Evolutionary conservation across 2,113 vertebrate species (phyloP).

Genomic region (Oncorhynchus tshawytscha): DNA sequence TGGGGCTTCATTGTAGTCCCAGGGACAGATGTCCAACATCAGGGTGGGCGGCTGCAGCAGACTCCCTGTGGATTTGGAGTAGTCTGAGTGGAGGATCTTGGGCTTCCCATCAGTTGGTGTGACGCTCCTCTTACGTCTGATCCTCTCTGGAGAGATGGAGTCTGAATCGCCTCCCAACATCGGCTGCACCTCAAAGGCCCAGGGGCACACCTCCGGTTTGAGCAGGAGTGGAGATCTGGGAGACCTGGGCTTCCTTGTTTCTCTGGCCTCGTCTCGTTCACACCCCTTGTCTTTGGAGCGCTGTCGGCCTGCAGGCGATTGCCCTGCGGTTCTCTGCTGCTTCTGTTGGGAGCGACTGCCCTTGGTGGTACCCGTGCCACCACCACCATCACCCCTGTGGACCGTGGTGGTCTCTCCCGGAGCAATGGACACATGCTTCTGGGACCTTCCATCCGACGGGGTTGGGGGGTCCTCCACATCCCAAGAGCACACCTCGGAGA

Average conservation of each 20-base stretch:
- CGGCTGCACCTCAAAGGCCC: constrained; percentile 74
- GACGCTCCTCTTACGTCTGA: constrained; percentile 80
- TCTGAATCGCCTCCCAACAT: constrained; percentile 57
- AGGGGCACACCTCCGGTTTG: constrained; percentile 63
- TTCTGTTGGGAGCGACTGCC: constrained; percentile 78
- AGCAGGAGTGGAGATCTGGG: constrained; percentile 71
- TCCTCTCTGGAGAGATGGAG: constrained; percentile 77
- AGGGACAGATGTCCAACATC: constrained; percentile 91
- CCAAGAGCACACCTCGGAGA: constrained; percentile 94
- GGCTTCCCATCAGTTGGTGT: constrained; percentile 77
- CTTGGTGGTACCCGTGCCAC: constrained; percentile 65
- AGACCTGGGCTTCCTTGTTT: constrained; percentile 59
- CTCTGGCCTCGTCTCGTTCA: constrained; percentile 73
- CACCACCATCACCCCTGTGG: constrained; percentile 53
- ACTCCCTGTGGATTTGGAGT: constrained; percentile 84
- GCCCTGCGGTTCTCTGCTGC: constrained; percentile 75
- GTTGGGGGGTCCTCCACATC: constrained; percentile 86
- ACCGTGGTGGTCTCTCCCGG: constrained; percentile 79
- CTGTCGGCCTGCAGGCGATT: constrained; percentile 68
- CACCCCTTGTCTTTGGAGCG: constrained; percentile 77
- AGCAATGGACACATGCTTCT: constrained; percentile 97
- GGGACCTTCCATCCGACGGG: constrained; percentile 82
- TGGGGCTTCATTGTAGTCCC: constrained; percentile 78
- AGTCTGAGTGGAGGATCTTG: constrained; percentile 78
- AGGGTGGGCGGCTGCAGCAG: constrained; percentile 79